Conservation (phyloP, 2,113 vertebrate species). For the Daubentonia madagascariensis region DNA sequence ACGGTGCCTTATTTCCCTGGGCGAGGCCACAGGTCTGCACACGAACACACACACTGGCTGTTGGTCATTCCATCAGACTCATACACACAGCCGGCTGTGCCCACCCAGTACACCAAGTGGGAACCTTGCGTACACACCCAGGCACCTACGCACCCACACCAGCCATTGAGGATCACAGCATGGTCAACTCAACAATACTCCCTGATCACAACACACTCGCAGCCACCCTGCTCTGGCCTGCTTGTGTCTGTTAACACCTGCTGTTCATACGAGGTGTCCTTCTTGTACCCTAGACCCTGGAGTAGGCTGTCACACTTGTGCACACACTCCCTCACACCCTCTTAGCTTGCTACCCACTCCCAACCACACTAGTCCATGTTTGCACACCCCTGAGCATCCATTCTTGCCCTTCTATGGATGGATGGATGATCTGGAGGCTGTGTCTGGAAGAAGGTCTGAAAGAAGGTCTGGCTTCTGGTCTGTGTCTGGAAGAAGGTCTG, state of each 20-base stretch:
- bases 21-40: background rate
- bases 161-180: background rate
- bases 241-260: background rate
- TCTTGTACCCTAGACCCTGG: background rate
- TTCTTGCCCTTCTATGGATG: background rate
- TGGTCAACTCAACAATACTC: background rate
- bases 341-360: background rate
- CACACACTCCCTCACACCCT: background rate
- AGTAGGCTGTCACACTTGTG: background rate
- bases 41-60: background rate
- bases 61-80: conserved; percentile 48
- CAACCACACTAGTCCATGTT: background rate
- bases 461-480: no score
- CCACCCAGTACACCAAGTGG: background rate
- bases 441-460: background rate
- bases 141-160: conserved; percentile 4
- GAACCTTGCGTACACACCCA: background rate
- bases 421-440: background rate
- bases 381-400: background rate
- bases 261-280: background rate
- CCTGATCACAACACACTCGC: background rate
- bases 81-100: conserved; percentile 54
- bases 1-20: background rate
- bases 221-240: background rate
- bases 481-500: conserved; percentile 13